Conservation (phyloP, 2,888 invertebrate genomes). For the Hydrotaea cyrtoneurina region DNA sequence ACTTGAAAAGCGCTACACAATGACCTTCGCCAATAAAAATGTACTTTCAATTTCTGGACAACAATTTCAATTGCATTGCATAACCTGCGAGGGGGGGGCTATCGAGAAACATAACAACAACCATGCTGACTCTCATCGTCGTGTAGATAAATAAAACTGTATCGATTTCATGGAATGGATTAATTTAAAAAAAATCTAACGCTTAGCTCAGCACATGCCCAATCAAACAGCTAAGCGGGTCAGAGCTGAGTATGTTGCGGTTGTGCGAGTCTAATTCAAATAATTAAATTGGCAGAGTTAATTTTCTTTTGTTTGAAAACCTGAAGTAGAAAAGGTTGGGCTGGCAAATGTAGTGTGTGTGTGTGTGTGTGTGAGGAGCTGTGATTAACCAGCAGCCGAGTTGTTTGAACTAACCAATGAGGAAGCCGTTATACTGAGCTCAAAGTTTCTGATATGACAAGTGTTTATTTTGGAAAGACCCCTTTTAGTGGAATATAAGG, state of each 20-base stretch:
- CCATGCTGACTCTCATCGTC: neutral
- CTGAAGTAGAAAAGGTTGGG: neutral
- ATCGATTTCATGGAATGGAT: constrained; percentile 15
- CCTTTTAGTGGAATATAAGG: no score
- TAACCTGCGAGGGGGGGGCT: neutral
- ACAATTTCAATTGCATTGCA: constrained; percentile 26
- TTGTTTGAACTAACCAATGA: neutral
- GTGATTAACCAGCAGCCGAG: neutral
- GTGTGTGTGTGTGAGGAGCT: neutral
- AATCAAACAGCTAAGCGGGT: neutral
- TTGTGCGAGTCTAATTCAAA: constrained; percentile 4
- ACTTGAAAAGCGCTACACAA: constrained; percentile 13
- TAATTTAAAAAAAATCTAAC: neutral
- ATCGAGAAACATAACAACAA: neutral
- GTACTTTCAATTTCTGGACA: constrained; percentile 47
- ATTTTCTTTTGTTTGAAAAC: neutral
- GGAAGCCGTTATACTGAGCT: neutral
- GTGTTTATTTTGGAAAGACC: no score
- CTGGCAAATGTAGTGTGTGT: no score
- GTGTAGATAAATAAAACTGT: neutral
- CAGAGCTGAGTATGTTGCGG: neutral
- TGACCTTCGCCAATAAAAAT: constrained; percentile 44
- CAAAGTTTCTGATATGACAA: neutral
- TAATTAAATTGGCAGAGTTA: constrained; percentile 4
- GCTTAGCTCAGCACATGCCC: neutral